A percentile compares a stretch with the other conserved stretches of the same genome.
phyloP scores from a whole-genome alignment of 2,113 vertebrate species.

The Pangasianodon gigas region DNA sequence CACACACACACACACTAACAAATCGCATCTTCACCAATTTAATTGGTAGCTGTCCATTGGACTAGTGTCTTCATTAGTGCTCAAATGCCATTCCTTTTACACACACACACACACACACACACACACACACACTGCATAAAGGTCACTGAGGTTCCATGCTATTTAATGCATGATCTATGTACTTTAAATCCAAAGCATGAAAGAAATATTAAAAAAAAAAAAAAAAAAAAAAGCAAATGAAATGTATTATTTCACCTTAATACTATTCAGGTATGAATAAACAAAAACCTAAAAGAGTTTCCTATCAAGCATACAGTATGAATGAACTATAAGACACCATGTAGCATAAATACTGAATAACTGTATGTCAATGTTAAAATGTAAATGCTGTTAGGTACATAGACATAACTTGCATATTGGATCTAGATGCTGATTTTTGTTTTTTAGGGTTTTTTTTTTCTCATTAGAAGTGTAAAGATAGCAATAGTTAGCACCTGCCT shows the following conservation, averaged over 20 bases:
- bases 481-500: neutral
- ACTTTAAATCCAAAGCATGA: neutral
- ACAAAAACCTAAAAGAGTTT: neutral
- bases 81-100: constrained; percentile 53
- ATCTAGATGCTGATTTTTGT: neutral
- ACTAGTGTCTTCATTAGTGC: constrained; percentile 71
- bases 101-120: neutral
- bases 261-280: neutral
- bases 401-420: neutral
- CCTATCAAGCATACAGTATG: too few relatives aligned
- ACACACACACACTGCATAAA: constrained; percentile 44
- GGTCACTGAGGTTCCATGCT: neutral
- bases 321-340: too few relatives aligned
- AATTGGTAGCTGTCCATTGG: constrained; percentile 73
- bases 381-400: neutral
- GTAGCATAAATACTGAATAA: too few relatives aligned
- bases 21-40: constrained; percentile 60
- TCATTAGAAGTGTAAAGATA: neutral
- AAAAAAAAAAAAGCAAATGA: neutral
- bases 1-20: neutral
- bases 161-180: neutral
- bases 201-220: too few relatives aligned
- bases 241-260: neutral
- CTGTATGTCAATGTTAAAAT: too few relatives aligned
- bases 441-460: neutral